Evolutionary conservation across 1,140 invertebrate genomes (phyloP).

Genomic region (Apis cerana): DNA sequence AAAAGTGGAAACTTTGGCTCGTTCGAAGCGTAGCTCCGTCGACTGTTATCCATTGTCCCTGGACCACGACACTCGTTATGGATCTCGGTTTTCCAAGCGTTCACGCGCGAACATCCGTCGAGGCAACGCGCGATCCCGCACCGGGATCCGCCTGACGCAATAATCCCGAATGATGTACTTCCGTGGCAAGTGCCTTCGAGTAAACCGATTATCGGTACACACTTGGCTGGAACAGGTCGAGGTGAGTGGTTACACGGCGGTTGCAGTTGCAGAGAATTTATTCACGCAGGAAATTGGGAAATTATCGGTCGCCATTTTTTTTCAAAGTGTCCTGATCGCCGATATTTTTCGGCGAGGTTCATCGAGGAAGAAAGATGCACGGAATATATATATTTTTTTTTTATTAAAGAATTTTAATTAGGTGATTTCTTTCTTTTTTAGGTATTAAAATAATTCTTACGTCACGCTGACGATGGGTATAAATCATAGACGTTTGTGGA

Average conservation of each 20-base stretch:
- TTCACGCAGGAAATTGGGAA: constrained; percentile 50
- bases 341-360: too few relatives aligned
- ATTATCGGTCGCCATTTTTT: constrained; percentile 34
- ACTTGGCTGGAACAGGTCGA: constrained; percentile 24
- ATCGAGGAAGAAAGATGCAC: too few relatives aligned
- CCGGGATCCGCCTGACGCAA: constrained; percentile 54
- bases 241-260: not conserved
- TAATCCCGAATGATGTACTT: constrained; percentile 64
- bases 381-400: too few relatives aligned
- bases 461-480: too few relatives aligned
- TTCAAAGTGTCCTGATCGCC: constrained; percentile 1
- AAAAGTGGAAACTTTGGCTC: too few relatives aligned
- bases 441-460: too few relatives aligned
- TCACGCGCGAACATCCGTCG: constrained; percentile 14
- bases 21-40: too few relatives aligned
- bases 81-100: constrained; percentile 18
- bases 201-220: constrained; percentile 59
- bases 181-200: constrained; percentile 47
- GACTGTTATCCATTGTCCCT: not conserved
- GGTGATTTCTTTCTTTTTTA: too few relatives aligned
- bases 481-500: too few relatives aligned
- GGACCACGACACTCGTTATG: constrained; percentile 14
- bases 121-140: not conserved
- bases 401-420: too few relatives aligned
- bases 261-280: constrained; percentile 54